Conservation (phyloP, 2,113 vertebrate species). For the Labeo catla region DNA sequence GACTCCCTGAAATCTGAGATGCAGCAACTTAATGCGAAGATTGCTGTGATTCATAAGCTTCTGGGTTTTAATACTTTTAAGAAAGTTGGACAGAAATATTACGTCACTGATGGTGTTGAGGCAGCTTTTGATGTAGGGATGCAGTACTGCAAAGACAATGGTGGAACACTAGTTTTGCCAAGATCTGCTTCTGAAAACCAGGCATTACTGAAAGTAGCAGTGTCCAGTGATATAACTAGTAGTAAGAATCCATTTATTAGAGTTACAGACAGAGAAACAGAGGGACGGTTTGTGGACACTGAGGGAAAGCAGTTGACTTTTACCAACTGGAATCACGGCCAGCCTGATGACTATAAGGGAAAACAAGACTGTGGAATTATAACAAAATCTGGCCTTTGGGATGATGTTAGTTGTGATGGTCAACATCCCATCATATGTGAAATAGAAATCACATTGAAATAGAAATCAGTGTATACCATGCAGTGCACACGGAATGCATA, state of each 20-base stretch:
- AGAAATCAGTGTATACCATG: background rate
- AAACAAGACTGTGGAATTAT: constrained; percentile 37
- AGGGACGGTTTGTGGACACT: constrained; percentile 46
- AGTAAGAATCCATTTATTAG: constrained; percentile 28
- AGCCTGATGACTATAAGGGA: constrained; percentile 42
- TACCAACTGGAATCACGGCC: constrained; percentile 18
- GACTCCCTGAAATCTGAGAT: constrained; percentile 36
- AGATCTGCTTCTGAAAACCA: constrained; percentile 42
- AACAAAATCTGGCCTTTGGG: background rate
- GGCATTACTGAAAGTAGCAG: background rate
- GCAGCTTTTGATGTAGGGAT: constrained; percentile 6
- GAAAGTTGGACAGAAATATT: constrained; percentile 48
- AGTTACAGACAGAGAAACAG: constrained; percentile 17
- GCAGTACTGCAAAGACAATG: constrained; percentile 29
- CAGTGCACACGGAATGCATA: no score
- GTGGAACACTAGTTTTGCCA: constrained; percentile 44
- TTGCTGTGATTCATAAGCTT: constrained; percentile 24
- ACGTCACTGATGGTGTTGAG: background rate
- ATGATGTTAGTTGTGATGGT: constrained; percentile 36
- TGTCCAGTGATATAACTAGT: background rate
- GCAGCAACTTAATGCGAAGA: constrained; percentile 10
- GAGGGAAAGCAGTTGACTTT: constrained; percentile 31
- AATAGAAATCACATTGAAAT: constrained; percentile 58
- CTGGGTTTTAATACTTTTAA: constrained; percentile 21
- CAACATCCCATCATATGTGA: constrained; percentile 62